A percentile compares a stretch with the other conserved stretches of the same genome.
These are phyloP conservation scores for Phymanthus crucifer DNA, from an alignment of 92 coral and sea anemone genomes.

Conservation along the genomic window DNA sequence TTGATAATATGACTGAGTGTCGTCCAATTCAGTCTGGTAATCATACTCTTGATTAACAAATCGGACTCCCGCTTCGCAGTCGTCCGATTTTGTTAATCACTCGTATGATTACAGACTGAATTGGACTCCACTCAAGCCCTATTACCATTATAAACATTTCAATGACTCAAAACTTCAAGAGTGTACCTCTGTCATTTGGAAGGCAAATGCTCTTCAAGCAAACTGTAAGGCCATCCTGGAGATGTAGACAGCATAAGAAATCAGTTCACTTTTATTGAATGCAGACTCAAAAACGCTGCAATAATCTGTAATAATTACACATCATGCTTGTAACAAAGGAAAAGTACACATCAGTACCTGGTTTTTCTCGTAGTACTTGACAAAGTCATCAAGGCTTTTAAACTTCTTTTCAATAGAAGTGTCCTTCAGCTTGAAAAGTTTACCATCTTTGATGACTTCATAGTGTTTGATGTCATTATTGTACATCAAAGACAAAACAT, in stretches of 20 bases:
- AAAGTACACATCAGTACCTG: constrained; percentile 27
- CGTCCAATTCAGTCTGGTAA: too few species aligned
- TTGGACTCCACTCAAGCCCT: too few species aligned
- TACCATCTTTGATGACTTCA: constrained; percentile 24
- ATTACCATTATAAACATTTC: not conserved
- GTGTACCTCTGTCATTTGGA: constrained; percentile 19
- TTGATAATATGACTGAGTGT: too few species aligned
- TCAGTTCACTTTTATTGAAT: too few species aligned
- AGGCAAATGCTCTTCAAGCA: constrained; percentile 15
- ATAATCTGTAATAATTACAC: too few species aligned
- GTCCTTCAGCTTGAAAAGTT: constrained; percentile 23
- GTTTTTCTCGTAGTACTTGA: constrained; percentile 52
- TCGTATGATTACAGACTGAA: too few species aligned
- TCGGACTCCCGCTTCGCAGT: too few species aligned
- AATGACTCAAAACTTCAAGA: not conserved
- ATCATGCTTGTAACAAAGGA: not conserved
- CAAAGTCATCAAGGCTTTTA: constrained; percentile 44
- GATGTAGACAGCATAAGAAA: too few species aligned
- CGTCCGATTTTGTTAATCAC: too few species aligned
- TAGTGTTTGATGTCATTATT: constrained; percentile 47
- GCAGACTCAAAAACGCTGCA: too few species aligned
- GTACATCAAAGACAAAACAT: constrained; percentile 49
- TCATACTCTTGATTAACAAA: too few species aligned
- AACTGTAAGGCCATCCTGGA: constrained; percentile 2
- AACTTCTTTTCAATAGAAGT: constrained; percentile 32